Evolutionary conservation across 2,113 vertebrate genomes (phyloP), one percentile per base, ranked within the genome.

Genomic region (Seriola quinqueradiata): DNA sequence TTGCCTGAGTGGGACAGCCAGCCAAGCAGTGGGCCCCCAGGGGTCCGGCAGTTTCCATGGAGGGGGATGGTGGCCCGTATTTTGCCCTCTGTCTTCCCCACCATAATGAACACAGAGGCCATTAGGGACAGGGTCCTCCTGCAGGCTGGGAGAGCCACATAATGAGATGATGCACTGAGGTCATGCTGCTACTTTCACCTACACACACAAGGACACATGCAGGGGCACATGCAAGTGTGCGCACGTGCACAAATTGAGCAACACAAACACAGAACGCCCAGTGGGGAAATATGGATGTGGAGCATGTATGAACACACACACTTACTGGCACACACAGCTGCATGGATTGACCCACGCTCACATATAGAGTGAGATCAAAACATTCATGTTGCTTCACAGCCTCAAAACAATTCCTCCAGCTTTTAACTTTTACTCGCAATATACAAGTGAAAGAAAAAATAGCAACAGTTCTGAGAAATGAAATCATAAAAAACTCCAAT

Each of bases 11-110:
- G 64, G 85, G 75, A 79, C 77, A 59, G 57, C 64, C 77, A 84
- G 65, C 66, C 21, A 54, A 67, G 73, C 52, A 48, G 50, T 50
- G 84, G 75, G 70, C 72, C 92, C 75, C 86, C 28, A 17, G 77
- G 69, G 91, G 79, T 70, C 70, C 32, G 10, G 65, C 14, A 17
- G 90, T 92, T 84, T 75, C 92, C 79, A 84, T 79, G 87, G 84
- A 81, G 57, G 83, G 82, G 55, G 65, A 64, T 48, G 77, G 63
- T 25, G 1, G 28, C 46, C 57, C 28, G 69, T 32, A 23, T 44
- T 83, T 83, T 79, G 58, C 75, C 79, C 88, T 79, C 70, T 75
- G 75, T 32, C 77, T 79, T 57, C 57, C 63, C 76, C 66, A 25
- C 52, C 21, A 46, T 38, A 34, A 54, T 60, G 57, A 87, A 82